Conservation (phyloP, 2,113 vertebrate genomes). For the Lethenteron camtschaticum region DNA sequence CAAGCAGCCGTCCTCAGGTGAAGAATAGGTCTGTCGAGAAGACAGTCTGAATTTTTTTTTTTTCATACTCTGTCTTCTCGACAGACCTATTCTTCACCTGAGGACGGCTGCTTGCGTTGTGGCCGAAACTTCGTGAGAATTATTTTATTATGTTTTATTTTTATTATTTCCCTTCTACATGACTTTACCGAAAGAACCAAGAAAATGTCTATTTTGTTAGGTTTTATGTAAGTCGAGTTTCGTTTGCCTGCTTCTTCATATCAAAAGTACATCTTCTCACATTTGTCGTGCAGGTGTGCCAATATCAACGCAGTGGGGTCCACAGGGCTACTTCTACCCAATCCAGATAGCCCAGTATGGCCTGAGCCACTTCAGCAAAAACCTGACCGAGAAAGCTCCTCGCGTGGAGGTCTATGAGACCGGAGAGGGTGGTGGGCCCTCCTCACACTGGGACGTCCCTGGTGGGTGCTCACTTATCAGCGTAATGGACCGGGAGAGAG, state of each 20-base stretch:
- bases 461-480: constrained; percentile 47
- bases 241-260: too few relatives aligned
- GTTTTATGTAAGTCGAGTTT: not conserved
- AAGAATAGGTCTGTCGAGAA: too few relatives aligned
- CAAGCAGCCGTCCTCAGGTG: too few relatives aligned
- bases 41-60: too few relatives aligned
- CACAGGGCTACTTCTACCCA: constrained; percentile 96
- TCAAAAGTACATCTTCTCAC: not conserved
- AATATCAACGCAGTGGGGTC: constrained; percentile 88
- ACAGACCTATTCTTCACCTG: too few relatives aligned
- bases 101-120: too few relatives aligned
- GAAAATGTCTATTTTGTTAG: not conserved
- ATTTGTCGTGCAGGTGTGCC: constrained; percentile 42
- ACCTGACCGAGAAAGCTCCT: constrained; percentile 70
- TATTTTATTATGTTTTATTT: too few relatives aligned
- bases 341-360: constrained; percentile 97
- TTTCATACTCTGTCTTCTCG: too few relatives aligned
- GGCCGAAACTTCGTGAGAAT: too few relatives aligned
- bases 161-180: too few relatives aligned
- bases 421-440: constrained; percentile 32
- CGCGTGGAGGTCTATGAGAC: constrained; percentile 63
- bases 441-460: constrained; percentile 36
- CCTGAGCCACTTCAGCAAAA: constrained; percentile 96
- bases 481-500: constrained; percentile 36
- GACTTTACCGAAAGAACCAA: too few relatives aligned